Conservation (phyloP, 1,140 invertebrate species). For the Drosophila teissieri region DNA sequence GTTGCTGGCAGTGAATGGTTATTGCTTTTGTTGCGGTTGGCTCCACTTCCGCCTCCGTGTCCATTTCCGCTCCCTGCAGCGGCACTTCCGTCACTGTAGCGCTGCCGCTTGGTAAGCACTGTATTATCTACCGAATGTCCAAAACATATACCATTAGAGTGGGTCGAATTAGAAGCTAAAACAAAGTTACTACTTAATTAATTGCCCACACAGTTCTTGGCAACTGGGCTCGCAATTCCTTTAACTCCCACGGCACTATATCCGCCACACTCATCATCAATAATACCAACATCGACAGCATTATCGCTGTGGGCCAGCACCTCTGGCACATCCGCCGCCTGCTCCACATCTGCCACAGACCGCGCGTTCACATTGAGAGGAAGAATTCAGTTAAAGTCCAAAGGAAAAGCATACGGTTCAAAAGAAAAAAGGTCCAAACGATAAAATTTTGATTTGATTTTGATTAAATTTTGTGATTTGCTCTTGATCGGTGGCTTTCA, state of each 20-base stretch:
- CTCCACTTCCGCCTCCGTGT: constrained; percentile 25
- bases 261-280: constrained; percentile 46
- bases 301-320: constrained; percentile 52
- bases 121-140: constrained; percentile 37
- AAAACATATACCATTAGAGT: constrained; percentile 17
- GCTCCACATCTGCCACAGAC: constrained; percentile 69
- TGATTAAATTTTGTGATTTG: constrained; percentile 46
- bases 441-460: constrained; percentile 63
- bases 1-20: constrained; percentile 72
- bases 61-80: constrained; percentile 27
- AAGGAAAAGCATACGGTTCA: constrained; percentile 48
- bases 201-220: constrained; percentile 51
- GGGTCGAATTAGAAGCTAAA: constrained; percentile 11
- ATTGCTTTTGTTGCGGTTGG: constrained; percentile 74
- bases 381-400: constrained; percentile 38
- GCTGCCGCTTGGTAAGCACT: constrained; percentile 57
- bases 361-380: constrained; percentile 39
- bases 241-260: constrained; percentile 44
- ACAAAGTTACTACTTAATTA: constrained; percentile 28
- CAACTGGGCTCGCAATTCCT: constrained; percentile 57
- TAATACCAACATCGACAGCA: constrained; percentile 57
- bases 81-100: constrained; percentile 59
- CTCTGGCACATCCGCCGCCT: constrained; percentile 58
- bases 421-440: constrained; percentile 61
- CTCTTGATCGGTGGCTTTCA: constrained; percentile 15